Base-by-base conservation (phyloP, 2,888 invertebrate genomes). In the Himalopsyche japonica region DNA sequence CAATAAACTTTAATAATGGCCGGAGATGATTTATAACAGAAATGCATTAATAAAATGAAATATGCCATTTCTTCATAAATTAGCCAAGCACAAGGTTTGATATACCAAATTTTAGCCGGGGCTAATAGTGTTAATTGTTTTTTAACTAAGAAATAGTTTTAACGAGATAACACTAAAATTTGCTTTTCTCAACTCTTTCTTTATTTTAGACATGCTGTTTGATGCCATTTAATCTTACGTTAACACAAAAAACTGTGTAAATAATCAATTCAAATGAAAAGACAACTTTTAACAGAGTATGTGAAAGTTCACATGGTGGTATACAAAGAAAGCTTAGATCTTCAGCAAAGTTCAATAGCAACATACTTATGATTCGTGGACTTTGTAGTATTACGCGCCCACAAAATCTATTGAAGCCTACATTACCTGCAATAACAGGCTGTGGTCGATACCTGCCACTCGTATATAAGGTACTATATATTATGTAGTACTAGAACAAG, bases 281-380 rank as follows among this genome's bases (percentile, higher is more conserved):
- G 83, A 81, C 49, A 43, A 79, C 47, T 48, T 78, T 37, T 37
- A 84, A 82, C 84, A 81, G 82, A 64, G 81, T 76, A 76, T 81
- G 84, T 43, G 81, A 81, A 34, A 84, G 64, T 78, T 6, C 6
- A 32, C 3, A 32, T 32, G 6, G 32, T 4, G 24, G 30, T 27
- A 34, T 81, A 81, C 78, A 81, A 78, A 34, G 57, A 30, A 64
- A 84, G 81, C 82, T 82, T 78, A 27, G 64, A 10, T 30, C 70
- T 24, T 24, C 12, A 24, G 24, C 32, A 32, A 24, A 70, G 70
- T 70, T 70, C 20, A 0, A 70, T 12, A 27, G 27, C 15, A 27
- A 30, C 70, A 70, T 70, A 70, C 10, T 70, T 15, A 30, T 27
- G 15, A 70, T 30, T 27, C 30, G 70, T 70, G 27, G 70, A 70